Percentiles rank a stretch among this genome's conserved stretches.
These are phyloP conservation scores for Pristionchus arcanus DNA, from an alignment of 2,888 invertebrate genomes.

Conservation along the genomic window DNA sequence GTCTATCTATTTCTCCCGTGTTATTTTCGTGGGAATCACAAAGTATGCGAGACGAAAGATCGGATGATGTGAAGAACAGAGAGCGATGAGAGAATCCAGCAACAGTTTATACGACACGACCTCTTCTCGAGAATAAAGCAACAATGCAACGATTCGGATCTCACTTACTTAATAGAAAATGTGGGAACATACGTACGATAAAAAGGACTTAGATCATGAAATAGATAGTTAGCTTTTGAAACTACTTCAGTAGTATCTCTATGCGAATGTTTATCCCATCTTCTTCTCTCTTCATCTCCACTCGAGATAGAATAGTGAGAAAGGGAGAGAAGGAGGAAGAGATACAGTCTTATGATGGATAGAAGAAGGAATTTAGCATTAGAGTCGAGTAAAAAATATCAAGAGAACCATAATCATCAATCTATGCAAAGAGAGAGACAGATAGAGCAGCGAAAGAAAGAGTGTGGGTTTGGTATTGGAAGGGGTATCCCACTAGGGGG, in stretches of 20 bases:
- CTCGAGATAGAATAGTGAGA: background rate
- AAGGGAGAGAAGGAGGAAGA: background rate
- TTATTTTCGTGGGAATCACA: background rate
- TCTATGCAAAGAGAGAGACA: background rate
- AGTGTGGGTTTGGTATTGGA: background rate
- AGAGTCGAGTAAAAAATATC: constrained; percentile 26
- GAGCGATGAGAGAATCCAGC: background rate
- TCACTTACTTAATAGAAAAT: background rate
- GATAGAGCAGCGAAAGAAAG: background rate
- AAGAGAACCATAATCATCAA: constrained; percentile 25
- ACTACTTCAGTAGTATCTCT: background rate
- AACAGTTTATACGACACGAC: background rate
- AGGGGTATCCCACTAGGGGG: background rate
- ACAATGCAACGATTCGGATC: background rate
- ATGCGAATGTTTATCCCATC: constrained; percentile 29
- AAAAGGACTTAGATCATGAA: background rate
- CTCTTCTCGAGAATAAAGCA: constrained; percentile 28
- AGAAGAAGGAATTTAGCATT: background rate
- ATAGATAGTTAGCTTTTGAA: constrained; percentile 12
- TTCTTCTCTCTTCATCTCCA: constrained; percentile 22
- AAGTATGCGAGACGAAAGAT: background rate
- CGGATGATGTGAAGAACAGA: background rate
- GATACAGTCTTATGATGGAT: background rate
- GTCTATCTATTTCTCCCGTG: background rate
- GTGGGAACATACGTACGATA: constrained; percentile 6